These are phyloP conservation scores for Caenorhabditis macrosperma DNA, from an alignment of 2,888 invertebrate species.

Conservation along the genomic window DNA sequence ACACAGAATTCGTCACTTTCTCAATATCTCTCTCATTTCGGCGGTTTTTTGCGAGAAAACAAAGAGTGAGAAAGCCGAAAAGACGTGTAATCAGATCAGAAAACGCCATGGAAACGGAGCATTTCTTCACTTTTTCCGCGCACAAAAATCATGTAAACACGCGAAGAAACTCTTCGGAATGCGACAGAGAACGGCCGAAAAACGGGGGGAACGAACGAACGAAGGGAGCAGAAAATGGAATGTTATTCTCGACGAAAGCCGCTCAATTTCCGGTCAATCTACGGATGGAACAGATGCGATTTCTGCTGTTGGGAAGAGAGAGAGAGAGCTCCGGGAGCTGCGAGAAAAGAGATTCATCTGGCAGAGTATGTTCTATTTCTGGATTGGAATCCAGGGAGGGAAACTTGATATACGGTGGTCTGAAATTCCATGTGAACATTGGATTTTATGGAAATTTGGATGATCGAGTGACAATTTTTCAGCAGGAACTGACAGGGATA, in stretches of 20 bases:
- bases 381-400: not conserved
- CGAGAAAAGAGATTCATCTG: not conserved
- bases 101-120: conserved; percentile 5
- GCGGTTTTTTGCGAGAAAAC: not conserved
- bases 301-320: not conserved
- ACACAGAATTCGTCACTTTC: not conserved
- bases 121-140: not conserved
- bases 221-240: conserved; percentile 4
- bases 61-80: not conserved
- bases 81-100: conserved; percentile 1
- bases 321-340: not conserved
- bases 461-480: too few species aligned
- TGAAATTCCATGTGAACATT: too few species aligned
- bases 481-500: too few species aligned
- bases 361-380: too few species aligned
- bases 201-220: not conserved
- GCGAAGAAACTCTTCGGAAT: not conserved
- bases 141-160: not conserved
- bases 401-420: too few species aligned
- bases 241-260: conserved; percentile 46
- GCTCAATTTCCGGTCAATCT: conserved; percentile 51
- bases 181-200: not conserved
- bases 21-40: not conserved
- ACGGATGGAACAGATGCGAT: not conserved
- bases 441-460: too few species aligned